These are phyloP conservation scores for Oceanodroma leucorhoa DNA, from an alignment of 2,797 vertebrate genomes.

Conservation along the genomic window DNA sequence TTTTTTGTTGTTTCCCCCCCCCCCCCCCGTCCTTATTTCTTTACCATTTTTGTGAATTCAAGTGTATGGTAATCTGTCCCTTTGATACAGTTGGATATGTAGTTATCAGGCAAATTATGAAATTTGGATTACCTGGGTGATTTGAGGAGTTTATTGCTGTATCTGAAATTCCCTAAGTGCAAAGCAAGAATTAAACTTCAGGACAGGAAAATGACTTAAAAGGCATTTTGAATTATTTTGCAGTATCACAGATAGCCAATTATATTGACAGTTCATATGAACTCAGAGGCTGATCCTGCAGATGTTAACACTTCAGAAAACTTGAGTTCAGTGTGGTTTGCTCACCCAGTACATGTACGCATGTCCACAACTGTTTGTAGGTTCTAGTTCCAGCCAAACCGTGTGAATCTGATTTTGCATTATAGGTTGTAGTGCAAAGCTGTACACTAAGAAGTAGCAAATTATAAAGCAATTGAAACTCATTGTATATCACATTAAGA, in stretches of 20 bases:
- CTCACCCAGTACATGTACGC: not conserved
- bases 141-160: not conserved
- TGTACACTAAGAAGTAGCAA: not conserved
- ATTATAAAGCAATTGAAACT: not conserved
- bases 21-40: not conserved
- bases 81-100: not conserved
- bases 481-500: not conserved
- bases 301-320: not conserved
- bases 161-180: not conserved
- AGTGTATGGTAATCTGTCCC: not conserved
- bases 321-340: conserved; percentile 6
- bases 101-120: not conserved
- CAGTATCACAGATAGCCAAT: not conserved
- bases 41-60: not conserved
- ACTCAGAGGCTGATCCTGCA: not conserved
- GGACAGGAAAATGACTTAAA: not conserved
- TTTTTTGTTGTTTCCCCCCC: too few relatives aligned
- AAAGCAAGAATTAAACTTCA: not conserved
- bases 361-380: not conserved
- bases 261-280: not conserved
- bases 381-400: not conserved
- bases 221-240: not conserved
- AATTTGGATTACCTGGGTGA: not conserved
- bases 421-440: not conserved
- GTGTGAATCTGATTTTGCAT: not conserved